Evolutionary conservation across 2,888 invertebrate genomes (phyloP).

Genomic region (Digitonthophagus gazella): DNA sequence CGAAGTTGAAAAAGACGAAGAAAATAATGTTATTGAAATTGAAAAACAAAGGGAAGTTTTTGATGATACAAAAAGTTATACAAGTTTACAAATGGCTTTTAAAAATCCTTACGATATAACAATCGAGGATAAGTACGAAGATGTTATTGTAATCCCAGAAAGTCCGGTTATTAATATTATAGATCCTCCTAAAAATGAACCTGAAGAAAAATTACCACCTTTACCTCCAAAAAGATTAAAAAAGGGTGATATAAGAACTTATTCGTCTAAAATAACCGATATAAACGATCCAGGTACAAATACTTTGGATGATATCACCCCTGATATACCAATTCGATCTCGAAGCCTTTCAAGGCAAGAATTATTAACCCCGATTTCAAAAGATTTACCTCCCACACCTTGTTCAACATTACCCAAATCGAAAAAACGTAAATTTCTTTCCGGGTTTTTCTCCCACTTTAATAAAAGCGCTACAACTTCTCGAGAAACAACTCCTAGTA

Average conservation of each 20-base stretch:
- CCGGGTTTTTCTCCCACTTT: slow-evolving; percentile 58
- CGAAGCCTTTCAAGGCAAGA: slow-evolving; percentile 45
- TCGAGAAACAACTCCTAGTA: slow-evolving; percentile 31
- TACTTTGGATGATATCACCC: slow-evolving; percentile 7
- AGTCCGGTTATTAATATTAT: slow-evolving; percentile 51
- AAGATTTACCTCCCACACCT: slow-evolving; percentile 57
- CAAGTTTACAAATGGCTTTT: slow-evolving; percentile 81
- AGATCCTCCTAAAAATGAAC: slow-evolving; percentile 49
- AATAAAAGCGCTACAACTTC: slow-evolving; percentile 24
- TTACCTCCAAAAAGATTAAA: slow-evolving; percentile 77
- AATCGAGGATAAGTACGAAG: slow-evolving; percentile 51
- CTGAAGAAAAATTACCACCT: slow-evolving; percentile 68
- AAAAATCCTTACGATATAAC: slow-evolving; percentile 65
- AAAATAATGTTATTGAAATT: slow-evolving; percentile 15
- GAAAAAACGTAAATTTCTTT: slow-evolving; percentile 62
- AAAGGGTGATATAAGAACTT: slow-evolving; percentile 47
- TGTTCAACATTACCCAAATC: slow-evolving; percentile 54
- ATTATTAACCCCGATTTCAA: slow-evolving; percentile 52
- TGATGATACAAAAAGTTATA: slow-evolving; percentile 77
- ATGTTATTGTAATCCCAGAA: slow-evolving; percentile 56
- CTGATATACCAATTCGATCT: slow-evolving; percentile 37
- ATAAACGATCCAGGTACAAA: slow-evolving; percentile 40
- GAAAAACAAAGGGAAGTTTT: slow-evolving; percentile 52
- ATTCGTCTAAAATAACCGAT: slow-evolving; percentile 43
- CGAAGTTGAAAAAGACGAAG: neutral